Evolutionary conservation across 2,113 vertebrate species (phyloP), one percentile per base, ranked within the genome.

Genomic region (Azemiops feae): DNA sequence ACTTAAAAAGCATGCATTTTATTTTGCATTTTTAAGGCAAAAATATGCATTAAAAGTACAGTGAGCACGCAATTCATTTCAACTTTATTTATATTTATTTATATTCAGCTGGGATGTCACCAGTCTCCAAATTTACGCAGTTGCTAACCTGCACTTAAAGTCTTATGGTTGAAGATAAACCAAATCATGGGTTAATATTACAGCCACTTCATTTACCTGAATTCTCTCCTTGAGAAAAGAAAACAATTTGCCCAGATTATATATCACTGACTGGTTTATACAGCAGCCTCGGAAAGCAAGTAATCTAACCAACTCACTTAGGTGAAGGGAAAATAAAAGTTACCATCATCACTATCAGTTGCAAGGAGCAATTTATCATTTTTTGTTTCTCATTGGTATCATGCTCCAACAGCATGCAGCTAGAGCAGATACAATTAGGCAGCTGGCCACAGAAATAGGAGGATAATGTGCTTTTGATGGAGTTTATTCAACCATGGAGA

Each of bases 401-500:
- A 95, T 98, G 98, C 98, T 98, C 97, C 98, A 98, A 96, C 98
- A 98, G 98, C 97, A 97, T 98, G 98, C 98, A 98, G 98, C 97
- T 98, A 96, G 96, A 98, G 98, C 98, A 98, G 98, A 99, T 98
- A 99, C 98, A 99, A 99, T 99, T 99, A 99, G 98, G 98, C 98
- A 97, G 97, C 97, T 97, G 97, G 97, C 97, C 97, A 97, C 96
- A 97, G 97, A 97, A 97, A 97, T 96, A 96, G 97, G 97, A 97
- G 96, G 97, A 98, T 99, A 99, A 99, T 99, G 98, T 97, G 98
- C 98, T 99, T 98, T 99, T 99, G 99, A 99, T 99, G 98, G 98
- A 98, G 98, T 99, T 99, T 98, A 99, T 97, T 98, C 98, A 99
- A 98, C 98, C 99, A 98, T 99, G 98, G 98, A 99, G 98, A 97